phyloP scores from a whole-genome alignment of 2,797 vertebrate species.

The Dipus sagitta region DNA sequence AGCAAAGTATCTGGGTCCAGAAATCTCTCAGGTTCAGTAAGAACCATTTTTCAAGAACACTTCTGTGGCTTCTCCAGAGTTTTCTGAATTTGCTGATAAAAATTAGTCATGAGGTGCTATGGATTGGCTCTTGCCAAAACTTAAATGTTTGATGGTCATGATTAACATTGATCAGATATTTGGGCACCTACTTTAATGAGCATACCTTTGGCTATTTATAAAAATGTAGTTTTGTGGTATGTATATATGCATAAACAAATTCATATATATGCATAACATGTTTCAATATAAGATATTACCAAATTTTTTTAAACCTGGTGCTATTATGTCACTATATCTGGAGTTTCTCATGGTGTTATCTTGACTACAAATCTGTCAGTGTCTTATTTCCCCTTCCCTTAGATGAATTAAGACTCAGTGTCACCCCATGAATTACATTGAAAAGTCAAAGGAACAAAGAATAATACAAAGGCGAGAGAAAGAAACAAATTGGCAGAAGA shows the following conservation, averaged over 20 bases:
- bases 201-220: slow-evolving; percentile 24
- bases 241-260: background rate
- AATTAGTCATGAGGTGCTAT: slow-evolving; percentile 45
- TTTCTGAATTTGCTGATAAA: slow-evolving; percentile 66
- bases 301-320: background rate
- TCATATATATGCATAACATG: background rate
- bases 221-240: background rate
- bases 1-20: background rate
- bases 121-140: slow-evolving; percentile 50
- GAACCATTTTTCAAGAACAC: slow-evolving; percentile 58
- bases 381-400: slow-evolving; percentile 12
- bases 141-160: slow-evolving; percentile 12
- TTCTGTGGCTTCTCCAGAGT: slow-evolving; percentile 57
- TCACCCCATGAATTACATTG: background rate
- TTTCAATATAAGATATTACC: background rate
- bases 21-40: background rate
- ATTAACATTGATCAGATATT: slow-evolving; percentile 19
- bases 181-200: background rate
- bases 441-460: background rate
- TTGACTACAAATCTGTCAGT: slow-evolving; percentile 18
- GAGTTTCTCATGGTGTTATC: slow-evolving; percentile 39
- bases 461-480: background rate
- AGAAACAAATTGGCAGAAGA: slow-evolving; percentile 24
- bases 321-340: slow-evolving; percentile 47
- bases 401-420: slow-evolving; percentile 35